Base-by-base conservation (phyloP, 2,113 vertebrate genomes). In the Spermophilus dauricus region DNA sequence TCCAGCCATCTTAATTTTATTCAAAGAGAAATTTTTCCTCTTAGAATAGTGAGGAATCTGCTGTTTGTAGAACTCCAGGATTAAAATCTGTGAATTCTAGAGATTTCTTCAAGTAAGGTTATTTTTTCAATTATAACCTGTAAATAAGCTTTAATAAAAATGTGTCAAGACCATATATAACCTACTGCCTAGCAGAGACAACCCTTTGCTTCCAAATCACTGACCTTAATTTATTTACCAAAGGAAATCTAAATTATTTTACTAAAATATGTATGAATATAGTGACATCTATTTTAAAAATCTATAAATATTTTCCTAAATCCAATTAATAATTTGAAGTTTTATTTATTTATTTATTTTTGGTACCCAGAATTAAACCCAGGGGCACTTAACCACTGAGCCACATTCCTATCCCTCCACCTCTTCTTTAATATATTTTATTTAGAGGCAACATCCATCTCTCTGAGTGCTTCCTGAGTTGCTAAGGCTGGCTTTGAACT, bases 131-230 rank as follows among this genome's bases (percentile, higher is more conserved):
- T 84, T 89, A 53, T 72, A 70, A 20, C 3, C 39, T 67, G 28
- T 92, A 95, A 82, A 89, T 73, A 89, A 78, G 14, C 48, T 51
- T 30, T 4, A 90, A 32, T 72, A 12, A 76, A 94, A 81, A 28
- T 65, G 1, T 22, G 20, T 13, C 73, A 89, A 37, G 6, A 83
- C n/a, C 3, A 13, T 65, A n/a, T 82, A 61, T 90, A 83, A 88
- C 2, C 16, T 4, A n/a, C 69, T 1, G 56, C 11, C 2, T 30
- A 45, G 10, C 6, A 53, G 42, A 90, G 8, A 67, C 20, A 84
- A 37, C 1, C 1, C 10, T 72, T 32, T 82, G 34, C 16, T 13
- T 61, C 34, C 8, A 75, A 80, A 87, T 10, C 30, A 75, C 20
- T 65, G 5, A 72, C 0, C 69, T 0, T 26, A 88, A 72, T 48